Base-by-base conservation (phyloP, 2,113 vertebrate genomes). In the Semicossyphus pulcher region DNA sequence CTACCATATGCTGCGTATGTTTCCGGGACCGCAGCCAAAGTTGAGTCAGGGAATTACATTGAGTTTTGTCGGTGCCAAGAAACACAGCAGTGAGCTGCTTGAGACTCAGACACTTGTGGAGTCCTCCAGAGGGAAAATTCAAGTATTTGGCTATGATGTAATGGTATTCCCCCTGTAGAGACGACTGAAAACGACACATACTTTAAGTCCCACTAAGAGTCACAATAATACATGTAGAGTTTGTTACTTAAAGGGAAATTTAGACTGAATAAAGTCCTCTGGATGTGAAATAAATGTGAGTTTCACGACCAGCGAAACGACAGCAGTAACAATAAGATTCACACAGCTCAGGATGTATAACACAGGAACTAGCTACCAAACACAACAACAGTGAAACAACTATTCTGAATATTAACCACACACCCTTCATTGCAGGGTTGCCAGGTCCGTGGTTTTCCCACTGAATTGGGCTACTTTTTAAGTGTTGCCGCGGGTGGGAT, bases 41-140 rank as follows among this genome's bases (percentile, higher is more conserved):
- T 77, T 72, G 76, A 86, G 82, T 76, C 48, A 80, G 71, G 67
- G 79, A 89, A 72, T 87, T 81, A 72, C 69, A 78, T 56, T 61
- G 65, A 86, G 72, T 56, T 26, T 58, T 54, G 7, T 12, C 10
- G 5, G 64, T 80, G 86, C 82, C 85, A 90, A 84, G 61, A 87
- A 67, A 83, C 66, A 86, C 72, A 86, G 60, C 56, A 14, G 57
- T 6, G 47, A 63, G 52, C 64, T 75, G 39, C 69, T 75, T 60
- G 60, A 67, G 26, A 81, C 57, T 80, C 56, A 76, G 68, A 81
- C 73, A 76, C 62, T 74, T 69, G 77, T 68, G 42, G 52, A 49
- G 71, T 71, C 37, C 60, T 80, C 66, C 16, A 20, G 36, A 60
- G 69, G 83, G 57, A 72, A 79, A 83, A 73, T 44, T 37, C 18